Percentiles rank a stretch among this genome's conserved stretches.
phyloP scores from a whole-genome alignment of 2,797 vertebrate genomes.

The Australoheros facetus region DNA sequence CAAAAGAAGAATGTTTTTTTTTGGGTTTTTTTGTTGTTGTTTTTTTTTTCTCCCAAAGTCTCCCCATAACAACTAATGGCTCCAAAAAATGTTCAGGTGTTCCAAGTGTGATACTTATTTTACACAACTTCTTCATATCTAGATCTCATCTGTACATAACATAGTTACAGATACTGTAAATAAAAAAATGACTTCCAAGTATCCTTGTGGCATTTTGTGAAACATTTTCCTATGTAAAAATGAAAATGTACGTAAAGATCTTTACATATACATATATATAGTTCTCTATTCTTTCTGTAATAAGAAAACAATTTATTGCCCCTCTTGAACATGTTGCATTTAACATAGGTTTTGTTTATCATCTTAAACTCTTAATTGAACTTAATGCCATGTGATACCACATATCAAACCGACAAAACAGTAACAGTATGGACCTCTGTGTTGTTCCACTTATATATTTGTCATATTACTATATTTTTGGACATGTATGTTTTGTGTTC shows the following conservation, averaged over 20 bases:
- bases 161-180: conserved; percentile 86
- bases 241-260: conserved; percentile 75
- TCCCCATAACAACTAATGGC: conserved; percentile 73
- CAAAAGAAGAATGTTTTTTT: conserved; percentile 73
- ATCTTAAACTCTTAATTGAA: conserved; percentile 70
- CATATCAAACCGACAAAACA: conserved; percentile 77
- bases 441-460: conserved; percentile 69
- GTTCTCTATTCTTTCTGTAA: conserved; percentile 75
- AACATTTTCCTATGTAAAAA: conserved; percentile 77
- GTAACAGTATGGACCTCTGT: conserved; percentile 72
- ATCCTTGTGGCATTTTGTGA: conserved; percentile 74
- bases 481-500: conserved; percentile 66
- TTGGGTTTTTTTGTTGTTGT: background rate
- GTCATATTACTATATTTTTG: conserved; percentile 70
- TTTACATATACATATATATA: conserved; percentile 75
- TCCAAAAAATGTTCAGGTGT: conserved; percentile 77
- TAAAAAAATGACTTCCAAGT: conserved; percentile 77
- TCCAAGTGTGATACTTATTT: conserved; percentile 80
- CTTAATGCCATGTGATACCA: conserved; percentile 77
- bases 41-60: conserved; percentile 30
- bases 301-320: conserved; percentile 85
- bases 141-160: conserved; percentile 83
- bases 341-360: conserved; percentile 68
- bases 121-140: conserved; percentile 81
- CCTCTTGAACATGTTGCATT: conserved; percentile 80